Conservation (phyloP, 2,888 invertebrate genomes). For the Pseudococcus jackbeardsleyi region DNA sequence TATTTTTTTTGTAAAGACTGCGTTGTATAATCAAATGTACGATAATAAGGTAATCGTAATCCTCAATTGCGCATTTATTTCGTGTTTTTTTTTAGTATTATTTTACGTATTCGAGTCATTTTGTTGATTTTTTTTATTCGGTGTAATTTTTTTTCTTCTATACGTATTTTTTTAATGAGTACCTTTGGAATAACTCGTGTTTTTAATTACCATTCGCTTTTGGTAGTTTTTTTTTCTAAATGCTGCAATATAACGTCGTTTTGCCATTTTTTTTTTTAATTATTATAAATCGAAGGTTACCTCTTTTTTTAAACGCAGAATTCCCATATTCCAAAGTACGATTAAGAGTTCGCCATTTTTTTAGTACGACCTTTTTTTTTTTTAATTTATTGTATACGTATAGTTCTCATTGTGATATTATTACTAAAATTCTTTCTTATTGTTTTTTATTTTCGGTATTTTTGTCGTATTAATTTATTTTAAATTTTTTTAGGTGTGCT, state of each 20-base stretch:
- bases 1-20: conserved; percentile 58
- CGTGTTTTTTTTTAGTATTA: conserved; percentile 40
- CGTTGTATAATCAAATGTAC: conserved; percentile 60
- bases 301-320: conserved; percentile 30
- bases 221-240: conserved; percentile 15
- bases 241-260: conserved; percentile 31
- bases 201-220: conserved; percentile 31
- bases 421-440: conserved; percentile 42
- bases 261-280: conserved; percentile 17
- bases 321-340: conserved; percentile 36
- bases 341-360: conserved; percentile 15
- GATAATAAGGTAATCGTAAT: conserved; percentile 39
- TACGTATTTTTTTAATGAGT: background rate
- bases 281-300: conserved; percentile 42
- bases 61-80: conserved; percentile 57
- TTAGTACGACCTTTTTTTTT: background rate
- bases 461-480: conserved; percentile 40
- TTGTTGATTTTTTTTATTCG: conserved; percentile 53
- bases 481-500: background rate
- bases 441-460: conserved; percentile 35
- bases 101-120: conserved; percentile 59
- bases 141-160: background rate
- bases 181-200: conserved; percentile 43
- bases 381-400: conserved; percentile 26
- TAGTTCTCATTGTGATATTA: conserved; percentile 44